Conservation (phyloP, 2,888 invertebrate genomes). For the Metallyticus violacea region DNA sequence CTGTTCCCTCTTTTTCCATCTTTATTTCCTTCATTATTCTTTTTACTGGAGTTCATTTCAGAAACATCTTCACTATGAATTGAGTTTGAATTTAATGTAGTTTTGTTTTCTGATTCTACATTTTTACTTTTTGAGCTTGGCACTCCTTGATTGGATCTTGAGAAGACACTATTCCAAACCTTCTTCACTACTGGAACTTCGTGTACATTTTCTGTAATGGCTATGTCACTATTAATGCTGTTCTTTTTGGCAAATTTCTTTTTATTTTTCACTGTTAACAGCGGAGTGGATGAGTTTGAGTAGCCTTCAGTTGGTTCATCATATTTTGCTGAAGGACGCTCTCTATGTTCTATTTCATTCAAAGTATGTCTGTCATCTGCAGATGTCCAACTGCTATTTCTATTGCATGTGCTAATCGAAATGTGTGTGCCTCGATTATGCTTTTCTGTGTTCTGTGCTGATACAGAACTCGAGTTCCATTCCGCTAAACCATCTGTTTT, state of each 20-base stretch:
- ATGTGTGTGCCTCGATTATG: neutral
- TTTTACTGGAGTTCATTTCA: neutral
- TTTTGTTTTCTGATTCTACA: conserved; percentile 8
- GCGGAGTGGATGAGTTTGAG: conserved; percentile 21
- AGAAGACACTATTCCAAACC: conserved; percentile 32
- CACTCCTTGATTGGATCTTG: neutral
- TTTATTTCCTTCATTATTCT: conserved; percentile 34
- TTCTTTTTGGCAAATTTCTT: conserved; percentile 29
- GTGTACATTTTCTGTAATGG: conserved; percentile 14
- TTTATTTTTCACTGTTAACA: conserved; percentile 33
- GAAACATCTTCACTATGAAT: neutral
- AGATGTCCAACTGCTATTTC: conserved; percentile 11
- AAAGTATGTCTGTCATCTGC: conserved; percentile 4
- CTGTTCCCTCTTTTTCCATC: conserved; percentile 38
- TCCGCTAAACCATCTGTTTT: neutral
- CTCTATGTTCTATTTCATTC: conserved; percentile 18
- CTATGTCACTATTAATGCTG: conserved; percentile 24
- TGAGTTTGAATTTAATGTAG: neutral
- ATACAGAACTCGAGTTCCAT: neutral
- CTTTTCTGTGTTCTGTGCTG: conserved; percentile 11
- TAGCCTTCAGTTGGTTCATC: conserved; percentile 20
- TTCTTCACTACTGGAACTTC: conserved; percentile 33
- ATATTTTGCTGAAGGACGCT: conserved; percentile 12
- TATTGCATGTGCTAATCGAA: neutral
- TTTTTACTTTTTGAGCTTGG: conserved; percentile 5